Evolutionary conservation across 2,797 vertebrate genomes (phyloP).

Genomic region (Enteromius fasciolatus): DNA sequence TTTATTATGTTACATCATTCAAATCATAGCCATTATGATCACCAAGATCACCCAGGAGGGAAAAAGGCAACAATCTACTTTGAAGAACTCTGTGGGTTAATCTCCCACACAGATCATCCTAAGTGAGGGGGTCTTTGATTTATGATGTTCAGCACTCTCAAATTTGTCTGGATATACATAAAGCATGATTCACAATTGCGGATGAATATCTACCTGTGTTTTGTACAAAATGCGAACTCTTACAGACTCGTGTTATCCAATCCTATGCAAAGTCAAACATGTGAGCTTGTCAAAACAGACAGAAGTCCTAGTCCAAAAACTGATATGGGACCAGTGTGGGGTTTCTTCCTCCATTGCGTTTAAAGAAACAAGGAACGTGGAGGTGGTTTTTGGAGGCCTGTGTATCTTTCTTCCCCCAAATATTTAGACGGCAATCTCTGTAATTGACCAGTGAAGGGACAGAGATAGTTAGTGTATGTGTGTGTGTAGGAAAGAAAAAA

Average conservation of each 20-base stretch:
- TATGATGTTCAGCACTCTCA: constrained; percentile 56
- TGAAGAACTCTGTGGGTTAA: constrained; percentile 51
- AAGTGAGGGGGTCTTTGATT: constrained; percentile 58
- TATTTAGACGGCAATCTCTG: constrained; percentile 58
- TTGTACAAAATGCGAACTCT: constrained; percentile 56
- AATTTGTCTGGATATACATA: constrained; percentile 61
- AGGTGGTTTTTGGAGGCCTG: constrained; percentile 41
- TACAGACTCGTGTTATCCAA: constrained; percentile 48
- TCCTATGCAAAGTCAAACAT: constrained; percentile 46
- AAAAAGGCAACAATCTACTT: constrained; percentile 48
- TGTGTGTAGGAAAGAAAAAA: constrained; percentile 49
- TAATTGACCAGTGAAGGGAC: constrained; percentile 45
- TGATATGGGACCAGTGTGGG: constrained; percentile 25
- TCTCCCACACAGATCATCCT: constrained; percentile 43
- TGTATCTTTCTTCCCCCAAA: constrained; percentile 48
- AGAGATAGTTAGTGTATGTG: constrained; percentile 30
- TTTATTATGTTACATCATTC: constrained; percentile 52
- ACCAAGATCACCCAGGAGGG: constrained; percentile 39
- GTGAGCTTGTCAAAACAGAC: constrained; percentile 37
- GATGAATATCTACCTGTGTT: constrained; percentile 53
- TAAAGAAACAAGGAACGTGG: constrained; percentile 33
- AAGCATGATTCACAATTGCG: constrained; percentile 58
- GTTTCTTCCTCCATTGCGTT: constrained; percentile 2
- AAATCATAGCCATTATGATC: constrained; percentile 49
- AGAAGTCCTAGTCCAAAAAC: background rate